Base-by-base conservation (phyloP, 2,113 vertebrate species). In the Leptocoma aspasia region DNA sequence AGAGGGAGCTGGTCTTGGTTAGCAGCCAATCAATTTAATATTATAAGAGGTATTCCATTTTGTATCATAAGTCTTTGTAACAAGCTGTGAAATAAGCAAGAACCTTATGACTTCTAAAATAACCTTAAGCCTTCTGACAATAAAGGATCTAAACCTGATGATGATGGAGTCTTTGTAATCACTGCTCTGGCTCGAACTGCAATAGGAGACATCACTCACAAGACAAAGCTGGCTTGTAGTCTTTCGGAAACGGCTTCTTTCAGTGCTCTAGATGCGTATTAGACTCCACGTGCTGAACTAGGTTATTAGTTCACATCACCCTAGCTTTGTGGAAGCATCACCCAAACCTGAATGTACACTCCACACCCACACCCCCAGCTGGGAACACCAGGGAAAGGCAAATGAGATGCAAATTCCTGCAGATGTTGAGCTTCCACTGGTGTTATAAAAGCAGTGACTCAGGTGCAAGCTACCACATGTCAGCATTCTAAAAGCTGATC, bases 401-500 rank as follows among this genome's bases (percentile, higher is more conserved):
- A 83, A 83, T 23, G 27, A 90, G 68, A 31, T 20, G 75, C 13
- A 63, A 88, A 82, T 45, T 63, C 41, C 31, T 75, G 37, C 78
- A 90, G 53, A 52, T 28, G 26, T 59, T 77, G n/a, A 88, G 76
- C 61, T 87, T 63, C 44, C 47, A 54, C 60, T 52, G 68, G 47
- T 42, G 56, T 90, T 95, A 70, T 39, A 68, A 94, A 93, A 93
- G 76, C 89, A 70, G 47, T 78, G 89, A 90, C 76, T 92, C 89
- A 81, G 76, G 41, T 15, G 4, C 94, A 93, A 92, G 96, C 76
- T 84, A 82, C 86, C 64, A 90, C 91, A 93, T 0, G 71, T n/a
- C 47, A 89, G 64, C 5, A 3, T 27, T 59, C 76, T n/a, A 72
- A 15, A 89, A 73, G 24, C 65, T 83, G 56, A 52, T 77, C 54